phyloP scores from a whole-genome alignment of 2,888 invertebrate genomes.

The Caenorhabditis doughertyi region DNA sequence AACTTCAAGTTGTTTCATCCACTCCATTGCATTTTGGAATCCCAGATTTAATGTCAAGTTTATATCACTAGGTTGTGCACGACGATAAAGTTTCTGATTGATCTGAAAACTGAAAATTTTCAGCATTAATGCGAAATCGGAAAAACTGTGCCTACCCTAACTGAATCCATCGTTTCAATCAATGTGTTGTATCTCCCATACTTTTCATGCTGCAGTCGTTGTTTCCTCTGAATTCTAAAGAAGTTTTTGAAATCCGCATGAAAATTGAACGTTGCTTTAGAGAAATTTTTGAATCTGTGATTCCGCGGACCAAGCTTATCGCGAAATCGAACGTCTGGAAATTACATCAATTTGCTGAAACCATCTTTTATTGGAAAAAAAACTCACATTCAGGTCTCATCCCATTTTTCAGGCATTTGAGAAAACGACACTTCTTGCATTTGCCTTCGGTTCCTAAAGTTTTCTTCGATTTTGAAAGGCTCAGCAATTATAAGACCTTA shows the following conservation, averaged over 20 bases:
- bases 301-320: slow-evolving; percentile 4
- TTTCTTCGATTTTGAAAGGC: too few species aligned
- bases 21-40: slow-evolving; percentile 7
- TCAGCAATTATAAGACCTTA: not conserved
- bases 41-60: not conserved
- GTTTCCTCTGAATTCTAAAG: not conserved
- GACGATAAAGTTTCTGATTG: not conserved
- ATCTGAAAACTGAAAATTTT: slow-evolving; percentile 1
- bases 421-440: not conserved
- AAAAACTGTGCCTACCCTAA: not conserved
- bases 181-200: not conserved
- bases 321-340: not conserved
- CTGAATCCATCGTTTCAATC: not conserved
- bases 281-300: not conserved
- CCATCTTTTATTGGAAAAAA: not conserved
- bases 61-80: not conserved
- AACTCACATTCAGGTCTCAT: not conserved
- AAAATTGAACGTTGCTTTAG: too few species aligned
- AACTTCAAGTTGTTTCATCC: not conserved
- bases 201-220: not conserved
- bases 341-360: not conserved
- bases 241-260: not conserved
- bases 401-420: not conserved
- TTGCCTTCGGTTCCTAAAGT: not conserved
- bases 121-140: not conserved